Base-by-base conservation (phyloP, 2,113 vertebrate genomes). In the Tragelaphus buxtoni region DNA sequence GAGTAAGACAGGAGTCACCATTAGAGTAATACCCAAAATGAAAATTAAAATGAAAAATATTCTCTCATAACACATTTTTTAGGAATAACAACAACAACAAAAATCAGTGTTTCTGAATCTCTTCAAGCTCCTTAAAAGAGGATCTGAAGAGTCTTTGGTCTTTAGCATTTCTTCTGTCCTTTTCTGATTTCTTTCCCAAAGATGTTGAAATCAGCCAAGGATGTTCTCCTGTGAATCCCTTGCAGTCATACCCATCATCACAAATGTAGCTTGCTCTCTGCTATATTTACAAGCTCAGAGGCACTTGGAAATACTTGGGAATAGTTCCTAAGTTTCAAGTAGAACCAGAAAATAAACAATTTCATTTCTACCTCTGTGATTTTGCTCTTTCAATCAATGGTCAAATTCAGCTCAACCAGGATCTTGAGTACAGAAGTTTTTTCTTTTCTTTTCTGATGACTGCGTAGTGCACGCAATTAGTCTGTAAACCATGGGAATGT, bases 331-430 rank as follows among this genome's bases (percentile, higher is more conserved):
- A 91, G 45, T 91, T 86, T 76, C 90, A 97, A 74, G 69, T 98
- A 84, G 91, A 98, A 35, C 17, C 55, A 95, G 53, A 96, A 96
- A 49, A 97, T 63, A 97, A 92, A 92, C 94, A 53, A 55, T 96
- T 92, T 96, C 72, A 55, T 96, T 93, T 95, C 63, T 96, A 61
- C n/a, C 58, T 91, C 74, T 91, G 9, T 16, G 56, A 24, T 95
- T 95, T 76, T 82, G 26, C 35, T 92, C n/a, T 61, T 97, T 65
- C 39, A 95, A 51, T 45, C 58, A 84, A 24, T 96, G 97, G 95
- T 98, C 96, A 95, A 94, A 96, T 96, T 90, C 42, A 18, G 80
- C 82, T 98, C 22, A 82, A 96, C 79, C 56, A 96, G 79, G 45
- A 96, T 97, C 96, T 96, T 58, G 80, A 96, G 74, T 93, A 84